Conservation (phyloP, 1,140 invertebrate species). For the Neodiprion pinetum region DNA sequence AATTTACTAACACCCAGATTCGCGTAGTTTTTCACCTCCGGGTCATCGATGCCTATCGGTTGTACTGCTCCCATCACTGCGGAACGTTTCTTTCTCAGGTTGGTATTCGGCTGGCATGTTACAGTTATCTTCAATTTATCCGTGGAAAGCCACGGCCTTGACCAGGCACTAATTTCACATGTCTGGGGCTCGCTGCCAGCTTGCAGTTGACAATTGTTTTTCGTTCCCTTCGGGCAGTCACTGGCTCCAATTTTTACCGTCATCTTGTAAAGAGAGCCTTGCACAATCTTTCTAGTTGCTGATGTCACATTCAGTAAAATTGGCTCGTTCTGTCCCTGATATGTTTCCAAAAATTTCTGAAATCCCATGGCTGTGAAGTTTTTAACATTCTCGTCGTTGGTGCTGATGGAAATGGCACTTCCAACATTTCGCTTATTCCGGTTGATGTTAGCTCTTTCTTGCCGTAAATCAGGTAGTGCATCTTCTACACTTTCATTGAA, state of each 20-base stretch:
- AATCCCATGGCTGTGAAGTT: conserved; percentile 49
- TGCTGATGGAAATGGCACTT: conserved; percentile 29
- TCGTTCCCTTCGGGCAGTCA: conserved; percentile 8
- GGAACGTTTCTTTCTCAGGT: background rate
- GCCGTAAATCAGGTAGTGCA: background rate
- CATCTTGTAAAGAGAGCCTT: conserved; percentile 59
- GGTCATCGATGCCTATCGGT: conserved; percentile 39
- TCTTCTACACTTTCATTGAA: background rate
- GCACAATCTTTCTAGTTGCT: conserved; percentile 54
- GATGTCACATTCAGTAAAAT: conserved; percentile 50
- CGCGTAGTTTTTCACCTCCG: conserved; percentile 47
- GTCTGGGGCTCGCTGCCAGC: conserved; percentile 38
- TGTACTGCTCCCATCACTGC: conserved; percentile 32
- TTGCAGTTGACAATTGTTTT: conserved; percentile 36
- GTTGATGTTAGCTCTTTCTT: background rate
- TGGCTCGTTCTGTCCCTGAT: conserved; percentile 49
- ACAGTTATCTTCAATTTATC: conserved; percentile 59
- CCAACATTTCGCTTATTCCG: conserved; percentile 25
- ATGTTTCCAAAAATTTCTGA: conserved; percentile 45
- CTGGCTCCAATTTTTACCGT: conserved; percentile 48
- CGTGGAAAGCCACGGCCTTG: conserved; percentile 68
- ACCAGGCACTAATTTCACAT: conserved; percentile 67
- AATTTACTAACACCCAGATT: conserved; percentile 49
- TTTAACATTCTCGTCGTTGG: conserved; percentile 48
- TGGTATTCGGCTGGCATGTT: background rate